phyloP scores from a whole-genome alignment of 2,797 vertebrate species.

The Adrianichthys oophorus region DNA sequence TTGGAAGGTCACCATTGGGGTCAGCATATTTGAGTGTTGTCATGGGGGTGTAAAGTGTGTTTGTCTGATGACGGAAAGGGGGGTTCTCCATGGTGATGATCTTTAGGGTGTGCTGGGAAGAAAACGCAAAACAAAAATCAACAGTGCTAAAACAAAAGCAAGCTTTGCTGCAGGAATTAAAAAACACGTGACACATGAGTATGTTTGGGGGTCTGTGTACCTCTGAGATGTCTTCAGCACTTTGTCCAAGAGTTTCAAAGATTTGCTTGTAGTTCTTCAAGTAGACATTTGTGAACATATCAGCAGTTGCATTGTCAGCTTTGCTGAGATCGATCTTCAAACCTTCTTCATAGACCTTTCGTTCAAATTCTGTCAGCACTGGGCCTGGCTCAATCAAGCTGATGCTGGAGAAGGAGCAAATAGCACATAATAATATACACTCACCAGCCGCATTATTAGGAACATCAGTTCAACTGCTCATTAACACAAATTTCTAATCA shows the following conservation, averaged over 20 bases:
- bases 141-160: not conserved
- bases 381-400: constrained; percentile 88
- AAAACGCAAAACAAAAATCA: constrained; percentile 7
- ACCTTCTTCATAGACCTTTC: constrained; percentile 83
- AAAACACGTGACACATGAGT: not conserved
- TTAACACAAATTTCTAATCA: no score
- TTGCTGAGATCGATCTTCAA: constrained; percentile 85
- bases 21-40: constrained; percentile 88
- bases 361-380: constrained; percentile 87
- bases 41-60: constrained; percentile 85
- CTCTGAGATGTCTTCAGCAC: constrained; percentile 85
- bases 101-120: constrained; percentile 81
- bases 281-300: constrained; percentile 87
- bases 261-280: constrained; percentile 86
- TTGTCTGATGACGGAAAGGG: constrained; percentile 89
- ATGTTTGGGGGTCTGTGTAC: constrained; percentile 53
- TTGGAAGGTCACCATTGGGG: constrained; percentile 85
- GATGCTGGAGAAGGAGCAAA: constrained; percentile 65
- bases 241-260: constrained; percentile 84
- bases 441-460: no score
- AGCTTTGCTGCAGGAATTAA: no score
- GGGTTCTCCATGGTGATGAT: constrained; percentile 85
- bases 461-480: no score
- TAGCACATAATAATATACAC: not conserved
- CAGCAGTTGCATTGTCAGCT: constrained; percentile 83